These are phyloP conservation scores for Rhizomys pruinosus DNA, from an alignment of 2,113 vertebrate genomes.

Conservation along the genomic window DNA sequence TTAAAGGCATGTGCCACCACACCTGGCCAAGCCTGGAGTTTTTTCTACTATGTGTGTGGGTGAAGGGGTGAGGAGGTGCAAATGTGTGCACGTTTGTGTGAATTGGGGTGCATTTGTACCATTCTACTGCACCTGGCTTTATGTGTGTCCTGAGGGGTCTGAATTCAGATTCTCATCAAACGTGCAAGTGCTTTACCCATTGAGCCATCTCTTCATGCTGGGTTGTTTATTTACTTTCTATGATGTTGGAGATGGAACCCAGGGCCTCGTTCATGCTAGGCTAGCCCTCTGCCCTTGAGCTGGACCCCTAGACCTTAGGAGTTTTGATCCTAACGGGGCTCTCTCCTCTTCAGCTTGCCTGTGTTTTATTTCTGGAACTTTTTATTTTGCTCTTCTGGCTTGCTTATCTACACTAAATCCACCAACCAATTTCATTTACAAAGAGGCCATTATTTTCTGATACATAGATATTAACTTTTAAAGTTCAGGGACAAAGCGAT, in stretches of 20 bases:
- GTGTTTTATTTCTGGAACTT: background rate
- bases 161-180: background rate
- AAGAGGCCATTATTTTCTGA: background rate
- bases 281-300: background rate
- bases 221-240: too few relatives aligned
- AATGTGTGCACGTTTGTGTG: too few relatives aligned
- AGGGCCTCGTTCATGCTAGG: background rate
- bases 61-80: too few relatives aligned
- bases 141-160: background rate
- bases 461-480: conserved; percentile 3
- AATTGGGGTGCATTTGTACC: too few relatives aligned
- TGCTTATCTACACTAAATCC: background rate
- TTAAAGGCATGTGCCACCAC: too few relatives aligned
- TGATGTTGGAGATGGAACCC: background rate
- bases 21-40: too few relatives aligned
- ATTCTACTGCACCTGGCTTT: background rate
- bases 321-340: background rate
- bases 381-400: background rate
- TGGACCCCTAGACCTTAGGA: background rate
- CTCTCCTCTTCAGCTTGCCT: background rate
- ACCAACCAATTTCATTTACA: conserved; percentile 15
- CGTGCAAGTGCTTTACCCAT: background rate
- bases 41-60: too few relatives aligned
- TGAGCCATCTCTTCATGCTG: background rate
- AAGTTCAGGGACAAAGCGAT: background rate